Base-by-base conservation (phyloP, 2,113 vertebrate genomes). In the Tauraco erythrolophus region DNA sequence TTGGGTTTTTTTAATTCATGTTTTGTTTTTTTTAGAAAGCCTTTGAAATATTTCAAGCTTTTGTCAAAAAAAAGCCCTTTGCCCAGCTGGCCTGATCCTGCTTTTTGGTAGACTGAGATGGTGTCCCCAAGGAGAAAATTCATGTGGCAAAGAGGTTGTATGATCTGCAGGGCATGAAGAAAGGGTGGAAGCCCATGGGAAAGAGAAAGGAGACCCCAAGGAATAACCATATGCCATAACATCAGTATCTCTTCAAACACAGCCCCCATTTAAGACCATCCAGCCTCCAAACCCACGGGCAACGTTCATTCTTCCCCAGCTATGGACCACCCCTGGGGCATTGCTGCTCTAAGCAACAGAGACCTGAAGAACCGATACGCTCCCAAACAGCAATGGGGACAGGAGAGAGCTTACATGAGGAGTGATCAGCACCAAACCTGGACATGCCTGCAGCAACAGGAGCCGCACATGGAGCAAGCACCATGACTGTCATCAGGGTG, bases 391-490 rank as follows among this genome's bases (percentile, higher is more conserved):
- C 0, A 2, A 9, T 4, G 25, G 54, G 5, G 16, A 54, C 58
- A 53, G 45, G 54, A 37, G 19, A 79, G 33, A 39, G 27, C 27
- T 35, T 50, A 0, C 0, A 45, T 8, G 57, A 35, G 43, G 14
- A 81, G 35, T 1, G 21, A 58, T 61, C 57, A 48, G 39, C 68
- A 27, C 45, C 0, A 0, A 4, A 10, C 11, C n/a, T 46, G 65
- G 41, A 90, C 64, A 30, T 30, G 35, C 54, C 48, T 30, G 43
- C 19, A 10, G 43, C 22, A 18, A 7, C 0, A 2, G 23, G n/a
- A 82, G 45, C 54, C 45, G 10, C 50, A 21, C 9, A 0, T 2
- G 22, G 62, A 64, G 46, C 0, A 0, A 24, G 19, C 15, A 10
- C 22, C 7, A 16, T 57, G 64, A 3, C 35, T 9, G 3, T 12